Base-by-base conservation (phyloP, 2,113 vertebrate species). In the Sceloporus tristichus region DNA sequence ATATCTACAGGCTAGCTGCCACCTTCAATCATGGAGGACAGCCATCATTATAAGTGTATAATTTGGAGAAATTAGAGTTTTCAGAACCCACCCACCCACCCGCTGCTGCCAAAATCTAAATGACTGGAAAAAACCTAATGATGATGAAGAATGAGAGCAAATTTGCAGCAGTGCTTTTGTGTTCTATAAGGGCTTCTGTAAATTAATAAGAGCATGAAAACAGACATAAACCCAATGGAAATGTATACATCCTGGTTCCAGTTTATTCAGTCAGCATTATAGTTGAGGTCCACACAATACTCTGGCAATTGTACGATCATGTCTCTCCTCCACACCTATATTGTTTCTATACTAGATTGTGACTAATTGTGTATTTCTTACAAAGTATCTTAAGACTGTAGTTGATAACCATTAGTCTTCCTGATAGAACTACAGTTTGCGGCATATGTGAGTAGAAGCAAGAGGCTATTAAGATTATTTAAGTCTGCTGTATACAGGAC, bases 41-140 rank as follows among this genome's bases (percentile, higher is more conserved):
- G n/a, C 81, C 82, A 71, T 81, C 86, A 75, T 82, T 29, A 25
- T 87, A 87, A 87, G 68, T 71, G 53, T 23, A 54, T 87, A 75
- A 87, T 81, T 81, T 74, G 62, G 70, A 81, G 54, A 87, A 81
- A 87, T 87, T 87, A 87, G 85, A 80, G n/a, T 59, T 86, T 40
- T 56, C 23, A 70, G 11, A 74, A 23, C 18, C 40, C 19, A 11
- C n/a, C 42, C 48, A 42, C 68, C 14, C 18, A 2, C 13, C 59
- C 13, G 16, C 48, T 48, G 48, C 48, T 48, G 59, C 66, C 75
- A 79, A 56, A 80, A 38, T 74, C 68, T 62, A 34, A 65, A 87
- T 87, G 27, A 34, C 42, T 74, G 38, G 40, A 74, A 74, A 68
- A 34, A 73, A 78, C 53, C 53, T 59, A 81, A 74, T 87, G 34